phyloP scores from a whole-genome alignment of 2,113 vertebrate species.

The Hippocampus guttulatus region DNA sequence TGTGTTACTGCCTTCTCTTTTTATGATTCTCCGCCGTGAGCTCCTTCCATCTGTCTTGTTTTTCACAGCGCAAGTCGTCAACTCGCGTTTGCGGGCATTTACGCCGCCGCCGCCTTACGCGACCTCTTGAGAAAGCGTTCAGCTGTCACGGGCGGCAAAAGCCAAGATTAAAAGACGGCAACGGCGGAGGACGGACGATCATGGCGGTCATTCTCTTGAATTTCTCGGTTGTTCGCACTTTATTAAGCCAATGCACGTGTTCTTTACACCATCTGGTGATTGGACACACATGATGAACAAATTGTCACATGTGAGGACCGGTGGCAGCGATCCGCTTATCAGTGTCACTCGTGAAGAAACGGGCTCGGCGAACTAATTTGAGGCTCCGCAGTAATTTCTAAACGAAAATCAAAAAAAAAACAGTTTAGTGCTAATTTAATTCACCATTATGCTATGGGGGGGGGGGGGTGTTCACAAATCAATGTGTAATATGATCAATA shows the following conservation, averaged over 20 bases:
- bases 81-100: slow-evolving; percentile 5
- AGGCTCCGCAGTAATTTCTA: too few species aligned
- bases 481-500: slow-evolving; percentile 45
- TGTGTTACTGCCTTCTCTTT: background rate
- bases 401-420: too few species aligned
- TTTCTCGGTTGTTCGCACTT: background rate
- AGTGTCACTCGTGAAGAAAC: too few species aligned
- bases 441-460: background rate
- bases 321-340: too few species aligned
- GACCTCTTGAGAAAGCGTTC: slow-evolving; percentile 2
- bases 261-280: too few species aligned
- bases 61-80: background rate
- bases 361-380: too few species aligned
- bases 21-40: background rate
- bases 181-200: too few species aligned
- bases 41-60: background rate
- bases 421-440: background rate
- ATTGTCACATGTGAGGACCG: too few species aligned
- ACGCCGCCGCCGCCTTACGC: background rate
- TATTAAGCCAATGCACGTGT: background rate
- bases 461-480: slow-evolving; percentile 14
- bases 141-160: background rate
- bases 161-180: background rate
- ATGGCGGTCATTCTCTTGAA: background rate
- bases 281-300: too few species aligned